Evolutionary conservation across 2,113 vertebrate species (phyloP).

Genomic region (Anthoscopus minutus): DNA sequence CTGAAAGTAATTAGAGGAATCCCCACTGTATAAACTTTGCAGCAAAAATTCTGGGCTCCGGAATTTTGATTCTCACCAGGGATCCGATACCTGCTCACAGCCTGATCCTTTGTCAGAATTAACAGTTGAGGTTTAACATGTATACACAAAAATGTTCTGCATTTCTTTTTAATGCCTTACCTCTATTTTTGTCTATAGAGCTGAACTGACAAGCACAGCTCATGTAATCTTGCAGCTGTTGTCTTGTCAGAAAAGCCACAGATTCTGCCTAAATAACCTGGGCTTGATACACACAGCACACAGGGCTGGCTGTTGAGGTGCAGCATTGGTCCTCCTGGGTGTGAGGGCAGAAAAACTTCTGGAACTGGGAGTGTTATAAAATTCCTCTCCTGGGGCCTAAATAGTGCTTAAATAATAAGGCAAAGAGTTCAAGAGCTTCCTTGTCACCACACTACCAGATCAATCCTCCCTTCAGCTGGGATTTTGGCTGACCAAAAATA

Average conservation of each 20-base stretch:
- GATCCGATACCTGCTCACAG: constrained; percentile 46
- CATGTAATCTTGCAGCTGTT: background rate
- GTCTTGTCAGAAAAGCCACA: background rate
- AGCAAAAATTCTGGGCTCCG: constrained; percentile 40
- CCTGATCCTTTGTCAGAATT: constrained; percentile 37
- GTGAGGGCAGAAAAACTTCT: background rate
- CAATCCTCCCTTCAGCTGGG: background rate
- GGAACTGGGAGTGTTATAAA: background rate
- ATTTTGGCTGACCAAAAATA: background rate
- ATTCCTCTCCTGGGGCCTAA: background rate
- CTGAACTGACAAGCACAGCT: constrained; percentile 10
- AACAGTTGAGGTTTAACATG: background rate
- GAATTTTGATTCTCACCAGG: constrained; percentile 51
- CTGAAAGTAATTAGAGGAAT: constrained; percentile 74
- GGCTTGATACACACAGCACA: background rate
- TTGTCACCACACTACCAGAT: background rate
- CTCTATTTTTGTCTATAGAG: background rate
- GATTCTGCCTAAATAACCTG: background rate
- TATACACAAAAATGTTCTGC: background rate
- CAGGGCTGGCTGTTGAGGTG: background rate
- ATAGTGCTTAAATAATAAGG: background rate
- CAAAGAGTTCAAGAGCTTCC: background rate
- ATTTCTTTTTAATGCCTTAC: constrained; percentile 31
- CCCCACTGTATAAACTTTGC: constrained; percentile 57
- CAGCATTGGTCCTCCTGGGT: background rate